A percentile compares a stretch with the other conserved stretches of the same genome.
These are phyloP conservation scores for Popillia japonica DNA, from an alignment of 1,140 invertebrate species.

Conservation along the genomic window DNA sequence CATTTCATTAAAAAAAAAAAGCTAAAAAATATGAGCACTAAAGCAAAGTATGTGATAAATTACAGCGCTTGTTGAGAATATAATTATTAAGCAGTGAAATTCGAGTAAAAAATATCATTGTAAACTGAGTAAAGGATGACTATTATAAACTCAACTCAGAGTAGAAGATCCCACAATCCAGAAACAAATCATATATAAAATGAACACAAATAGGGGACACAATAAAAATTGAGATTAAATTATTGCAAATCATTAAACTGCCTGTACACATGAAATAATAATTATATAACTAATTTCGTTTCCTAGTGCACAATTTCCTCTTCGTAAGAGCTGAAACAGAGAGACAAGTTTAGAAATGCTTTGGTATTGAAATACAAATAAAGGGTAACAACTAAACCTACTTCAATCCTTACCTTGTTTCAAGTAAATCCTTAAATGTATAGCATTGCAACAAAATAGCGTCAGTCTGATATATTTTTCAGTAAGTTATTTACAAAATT, in stretches of 20 bases:
- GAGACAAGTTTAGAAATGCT: background rate
- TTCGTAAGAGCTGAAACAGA: conserved; percentile 29
- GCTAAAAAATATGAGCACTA: conserved; percentile 3
- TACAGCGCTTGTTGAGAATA: conserved; percentile 30
- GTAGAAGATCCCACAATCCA: conserved; percentile 39
- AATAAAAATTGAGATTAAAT: conserved; percentile 37
- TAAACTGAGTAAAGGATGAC: background rate
- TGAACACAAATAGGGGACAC: conserved; percentile 45
- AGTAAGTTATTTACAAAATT: conserved; percentile 28
- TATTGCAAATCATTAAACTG: conserved; percentile 28
- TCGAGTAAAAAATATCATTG: conserved; percentile 4
- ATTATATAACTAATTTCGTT: conserved; percentile 22
- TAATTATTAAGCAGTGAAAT: background rate
- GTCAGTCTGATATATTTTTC: conserved; percentile 45
- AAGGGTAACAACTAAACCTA: background rate
- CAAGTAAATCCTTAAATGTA: conserved; percentile 24
- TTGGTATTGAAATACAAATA: background rate
- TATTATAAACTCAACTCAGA: conserved; percentile 12
- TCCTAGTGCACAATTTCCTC: conserved; percentile 25
- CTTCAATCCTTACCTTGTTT: conserved; percentile 41
- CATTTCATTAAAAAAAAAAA: conserved; percentile 25
- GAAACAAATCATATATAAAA: conserved; percentile 27
- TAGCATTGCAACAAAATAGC: conserved; percentile 49
- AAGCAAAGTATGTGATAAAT: conserved; percentile 16
- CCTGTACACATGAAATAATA: conserved; percentile 21